Base-by-base conservation (phyloP, 2,888 invertebrate genomes). In the Acholoe squamosa region DNA sequence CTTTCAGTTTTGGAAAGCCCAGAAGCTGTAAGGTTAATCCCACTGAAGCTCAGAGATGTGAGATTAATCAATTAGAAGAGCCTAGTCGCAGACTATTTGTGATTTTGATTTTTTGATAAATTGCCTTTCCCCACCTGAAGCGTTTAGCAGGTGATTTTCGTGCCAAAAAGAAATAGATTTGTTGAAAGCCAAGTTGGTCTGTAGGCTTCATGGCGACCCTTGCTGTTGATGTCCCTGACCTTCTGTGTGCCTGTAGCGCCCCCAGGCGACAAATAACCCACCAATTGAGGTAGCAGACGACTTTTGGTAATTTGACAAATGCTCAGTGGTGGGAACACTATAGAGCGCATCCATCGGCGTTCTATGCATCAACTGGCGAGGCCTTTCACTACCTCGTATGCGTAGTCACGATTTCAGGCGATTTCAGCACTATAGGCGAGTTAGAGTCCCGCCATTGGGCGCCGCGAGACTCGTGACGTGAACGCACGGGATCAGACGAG, bases 291-390 rank as follows among this genome's bases (percentile, higher is more conserved):
- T 3, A 43, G 80, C 80, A 80, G 80, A 80, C 80, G 80, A 80
- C 80, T 34, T 80, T 34, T 80, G 80, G 43, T 34, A 43, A 25
- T 71, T 71, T 80, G 80, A 80, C 80, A 80, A 80, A 80, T 80
- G 80, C 43, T 80, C 34, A 43, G 80, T 80, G 33, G 43, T 43
- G 34, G 80, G 34, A 33, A 80, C 25, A 22, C 25, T 76, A 33
- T 43, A 80, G 80, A 43, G 34, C 33, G 80, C 80, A 16, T 34
- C 80, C 80, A 43, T 80, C 43, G 80, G 33, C 80, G 34, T 80
- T 80, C 80, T 80, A 43, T 33, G 80, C 80, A 80, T 80, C 34
- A 80, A 80, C 80, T 80, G 80, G n/a, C 34, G 7, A 43, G 61
- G 80, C 80, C n/a, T 80, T 80, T 34, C 80, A 33, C 34, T 3